These are phyloP conservation scores for Dastarcus helophoroides DNA, from an alignment of 2,888 invertebrate species.

Conservation along the genomic window DNA sequence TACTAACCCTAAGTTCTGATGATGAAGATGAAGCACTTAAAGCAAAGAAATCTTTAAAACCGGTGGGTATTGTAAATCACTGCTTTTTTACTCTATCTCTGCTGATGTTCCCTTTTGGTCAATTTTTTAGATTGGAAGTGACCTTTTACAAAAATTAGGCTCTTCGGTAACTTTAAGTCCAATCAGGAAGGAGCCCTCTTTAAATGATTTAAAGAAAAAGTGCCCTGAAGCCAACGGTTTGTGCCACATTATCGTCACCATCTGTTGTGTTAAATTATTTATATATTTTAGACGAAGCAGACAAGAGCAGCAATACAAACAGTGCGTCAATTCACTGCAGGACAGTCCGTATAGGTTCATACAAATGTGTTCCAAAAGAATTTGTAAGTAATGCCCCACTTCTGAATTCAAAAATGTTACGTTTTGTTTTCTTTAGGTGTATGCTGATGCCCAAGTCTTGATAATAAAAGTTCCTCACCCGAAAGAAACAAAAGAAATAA, in stretches of 20 bases:
- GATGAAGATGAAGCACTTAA: conserved; percentile 46
- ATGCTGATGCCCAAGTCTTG: conserved; percentile 25
- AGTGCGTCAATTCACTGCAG: conserved; percentile 42
- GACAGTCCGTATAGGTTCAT: conserved; percentile 75
- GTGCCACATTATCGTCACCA: no score
- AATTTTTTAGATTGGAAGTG: conserved; percentile 23
- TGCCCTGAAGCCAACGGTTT: neutral
- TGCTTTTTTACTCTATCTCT: conserved; percentile 8
- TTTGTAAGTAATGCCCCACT: conserved; percentile 42
- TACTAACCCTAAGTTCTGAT: conserved; percentile 58
- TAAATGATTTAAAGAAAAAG: conserved; percentile 26
- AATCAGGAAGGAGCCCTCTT: conserved; percentile 30
- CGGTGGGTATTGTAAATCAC: conserved; percentile 6
- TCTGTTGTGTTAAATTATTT: no score
- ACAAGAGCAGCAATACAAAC: no score
- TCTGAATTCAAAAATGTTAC: conserved; percentile 2
- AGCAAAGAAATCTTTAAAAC: conserved; percentile 13
- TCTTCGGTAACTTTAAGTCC: conserved; percentile 25
- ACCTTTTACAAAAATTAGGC: conserved; percentile 25
- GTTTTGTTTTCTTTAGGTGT: conserved; percentile 21
- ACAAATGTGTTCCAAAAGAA: conserved; percentile 64
- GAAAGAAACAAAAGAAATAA: conserved; percentile 43
- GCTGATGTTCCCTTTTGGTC: conserved; percentile 8
- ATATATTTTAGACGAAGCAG: no score
- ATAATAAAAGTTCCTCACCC: conserved; percentile 48